Evolutionary conservation across 1,140 invertebrate genomes (phyloP), one percentile per base, ranked within the genome.

Genomic region (Drosophila pruinosa): DNA sequence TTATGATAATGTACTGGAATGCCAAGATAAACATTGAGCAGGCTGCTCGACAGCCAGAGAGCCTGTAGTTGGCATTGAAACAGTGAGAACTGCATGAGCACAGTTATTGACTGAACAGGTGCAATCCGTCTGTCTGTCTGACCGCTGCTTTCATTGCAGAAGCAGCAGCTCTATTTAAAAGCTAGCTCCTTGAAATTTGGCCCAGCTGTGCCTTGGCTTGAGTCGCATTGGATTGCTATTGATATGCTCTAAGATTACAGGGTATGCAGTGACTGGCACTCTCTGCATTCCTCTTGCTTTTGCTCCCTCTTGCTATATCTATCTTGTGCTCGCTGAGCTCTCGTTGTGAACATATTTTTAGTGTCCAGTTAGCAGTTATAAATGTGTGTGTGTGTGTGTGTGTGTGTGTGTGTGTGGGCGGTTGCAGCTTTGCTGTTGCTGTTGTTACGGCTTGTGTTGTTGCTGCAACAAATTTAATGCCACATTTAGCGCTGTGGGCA

Each of bases 381-480:
- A 15, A 52, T 70, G 31, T 52, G 10, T 31, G 34, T 43, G 21
- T 53, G 41, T 34, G 50, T 48, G 38, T 34, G 21, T 31, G 17
- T 52, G 24, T 38, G 17, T 39, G 21, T 41, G 64, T 68, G 41
- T 67, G 45, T 50, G 21, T 24, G 57, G 36, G 3, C 17, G 38
- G 57, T 47, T 59, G 28, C 8, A 39, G 31, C 48, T 47, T 10
- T 19, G 26, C 56, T 48, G 17, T 24, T 15, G 26, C 19, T 28
- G 54, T 8, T 71, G 50, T 41, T 45, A 34, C 31, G 31, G 34
- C 58, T 77, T 50, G 28, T 50, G 74, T 53, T 79, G 76, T 54
- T 77, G 73, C 52, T 58, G 79, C 47, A 62, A 77, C 69, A 88
- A 85, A 81, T 88, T 88, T 85, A 85, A 85, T 88, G 81, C 81